Evolutionary conservation across 92 coral and sea anemone species (phyloP).

Genomic region (Palythoa grandiflora): DNA sequence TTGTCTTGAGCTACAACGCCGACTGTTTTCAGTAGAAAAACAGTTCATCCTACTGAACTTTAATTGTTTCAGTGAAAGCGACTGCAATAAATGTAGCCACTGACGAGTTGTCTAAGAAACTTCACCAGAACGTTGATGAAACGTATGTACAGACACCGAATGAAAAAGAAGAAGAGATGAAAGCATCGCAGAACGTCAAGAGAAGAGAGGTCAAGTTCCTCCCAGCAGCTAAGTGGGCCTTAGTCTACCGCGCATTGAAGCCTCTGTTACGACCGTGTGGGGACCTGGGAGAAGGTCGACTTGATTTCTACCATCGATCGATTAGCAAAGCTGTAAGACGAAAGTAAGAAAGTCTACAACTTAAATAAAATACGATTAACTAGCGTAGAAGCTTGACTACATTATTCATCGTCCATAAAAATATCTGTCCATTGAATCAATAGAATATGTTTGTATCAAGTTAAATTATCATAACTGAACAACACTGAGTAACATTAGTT

Average conservation of each 20-base stretch:
- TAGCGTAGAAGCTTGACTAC: neutral
- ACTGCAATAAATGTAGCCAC: neutral
- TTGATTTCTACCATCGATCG: conserved; percentile 97
- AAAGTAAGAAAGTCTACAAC: conserved; percentile 65
- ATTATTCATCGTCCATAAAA: too few relatives aligned
- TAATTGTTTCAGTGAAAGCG: neutral
- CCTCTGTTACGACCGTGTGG: conserved; percentile 98
- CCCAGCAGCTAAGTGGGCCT: conserved; percentile 98
- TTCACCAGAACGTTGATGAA: conserved; percentile 90
- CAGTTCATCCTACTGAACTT: too few relatives aligned
- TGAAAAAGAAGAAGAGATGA: neutral
- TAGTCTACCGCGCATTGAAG: conserved; percentile 96
- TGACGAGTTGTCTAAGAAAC: conserved; percentile 73
- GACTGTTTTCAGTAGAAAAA: too few relatives aligned
- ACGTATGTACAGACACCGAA: conserved; percentile 77
- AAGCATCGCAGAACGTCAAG: conserved; percentile 27
- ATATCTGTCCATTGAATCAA: too few relatives aligned
- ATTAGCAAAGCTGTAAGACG: conserved; percentile 96
- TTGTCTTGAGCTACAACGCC: too few relatives aligned
- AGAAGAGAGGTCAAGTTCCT: conserved; percentile 73
- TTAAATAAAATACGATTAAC: neutral
- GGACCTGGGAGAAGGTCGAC: conserved; percentile 98
- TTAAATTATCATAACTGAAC: too few relatives aligned
- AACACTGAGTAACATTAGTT: too few relatives aligned
- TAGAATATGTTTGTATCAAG: too few relatives aligned